Evolutionary conservation across 1,140 invertebrate genomes (phyloP).

Genomic region (Choristoneura fumiferana): DNA sequence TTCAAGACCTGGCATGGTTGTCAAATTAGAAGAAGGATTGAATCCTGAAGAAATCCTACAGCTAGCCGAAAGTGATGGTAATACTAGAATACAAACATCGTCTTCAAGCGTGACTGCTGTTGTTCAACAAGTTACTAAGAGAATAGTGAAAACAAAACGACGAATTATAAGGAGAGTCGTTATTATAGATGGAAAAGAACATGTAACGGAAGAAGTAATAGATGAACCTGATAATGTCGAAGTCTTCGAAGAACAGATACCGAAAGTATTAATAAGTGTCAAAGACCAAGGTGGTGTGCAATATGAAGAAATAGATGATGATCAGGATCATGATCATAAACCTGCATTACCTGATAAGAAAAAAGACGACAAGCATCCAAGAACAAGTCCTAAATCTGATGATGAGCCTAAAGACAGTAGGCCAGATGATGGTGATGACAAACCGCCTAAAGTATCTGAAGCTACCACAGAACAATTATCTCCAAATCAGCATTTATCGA

Average conservation of each 20-base stretch:
- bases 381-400: not conserved
- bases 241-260: slow-evolving; percentile 85
- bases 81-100: slow-evolving; percentile 67
- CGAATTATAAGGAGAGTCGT: slow-evolving; percentile 86
- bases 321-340: slow-evolving; percentile 49
- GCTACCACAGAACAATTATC: too few relatives aligned
- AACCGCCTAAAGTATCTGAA: slow-evolving; percentile 13
- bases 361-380: slow-evolving; percentile 9
- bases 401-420: not conserved
- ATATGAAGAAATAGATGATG: slow-evolving; percentile 46
- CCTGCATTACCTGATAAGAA: slow-evolving; percentile 25
- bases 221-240: slow-evolving; percentile 91
- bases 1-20: slow-evolving; percentile 79
- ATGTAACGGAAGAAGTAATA: slow-evolving; percentile 88
- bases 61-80: slow-evolving; percentile 77
- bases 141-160: slow-evolving; percentile 85
- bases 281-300: slow-evolving; percentile 68
- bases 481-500: slow-evolving; percentile 3
- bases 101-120: slow-evolving; percentile 85
- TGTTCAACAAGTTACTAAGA: slow-evolving; percentile 88
- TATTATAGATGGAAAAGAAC: slow-evolving; percentile 90
- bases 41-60: slow-evolving; percentile 79
- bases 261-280: slow-evolving; percentile 87
- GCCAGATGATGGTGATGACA: slow-evolving; percentile 4
- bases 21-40: slow-evolving; percentile 74